Evolutionary conservation across 2,797 vertebrate genomes (phyloP).

Genomic region (Ciconia nigra): DNA sequence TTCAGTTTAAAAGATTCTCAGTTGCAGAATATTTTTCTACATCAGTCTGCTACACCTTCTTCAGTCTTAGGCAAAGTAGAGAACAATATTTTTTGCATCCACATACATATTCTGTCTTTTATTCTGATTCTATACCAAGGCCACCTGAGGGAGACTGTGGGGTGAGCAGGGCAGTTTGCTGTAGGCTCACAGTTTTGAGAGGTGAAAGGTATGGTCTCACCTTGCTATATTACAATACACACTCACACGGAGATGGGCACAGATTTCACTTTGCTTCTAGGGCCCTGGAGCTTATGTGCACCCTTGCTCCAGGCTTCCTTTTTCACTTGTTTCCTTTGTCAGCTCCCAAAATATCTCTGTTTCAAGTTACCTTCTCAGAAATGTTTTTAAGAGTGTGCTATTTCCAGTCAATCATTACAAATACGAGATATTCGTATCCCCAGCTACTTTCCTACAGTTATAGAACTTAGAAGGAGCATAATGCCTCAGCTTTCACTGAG

Average conservation of each 20-base stretch:
- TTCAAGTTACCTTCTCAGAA: not conserved
- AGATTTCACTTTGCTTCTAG: not conserved
- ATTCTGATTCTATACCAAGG: not conserved
- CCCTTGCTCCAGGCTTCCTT: not conserved
- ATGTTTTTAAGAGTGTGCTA: not conserved
- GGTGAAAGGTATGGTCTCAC: not conserved
- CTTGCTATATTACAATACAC: not conserved
- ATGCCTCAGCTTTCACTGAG: not conserved
- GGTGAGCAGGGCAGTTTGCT: not conserved
- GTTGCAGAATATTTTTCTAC: not conserved
- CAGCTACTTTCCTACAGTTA: not conserved
- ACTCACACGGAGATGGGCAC: not conserved
- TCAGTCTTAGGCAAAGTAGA: not conserved
- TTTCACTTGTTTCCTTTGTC: not conserved
- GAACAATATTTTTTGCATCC: not conserved
- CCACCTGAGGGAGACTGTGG: not conserved
- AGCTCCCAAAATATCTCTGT: not conserved
- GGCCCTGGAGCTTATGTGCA: not conserved
- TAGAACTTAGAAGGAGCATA: not conserved
- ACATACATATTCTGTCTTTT: not conserved
- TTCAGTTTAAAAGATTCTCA: not conserved
- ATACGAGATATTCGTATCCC: not conserved
- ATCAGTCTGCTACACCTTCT: not conserved
- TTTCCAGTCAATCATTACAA: not conserved
- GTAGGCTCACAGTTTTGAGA: not conserved